Evolutionary conservation across 2,888 invertebrate genomes (phyloP).

Genomic region (Drosophila tanythrix): DNA sequence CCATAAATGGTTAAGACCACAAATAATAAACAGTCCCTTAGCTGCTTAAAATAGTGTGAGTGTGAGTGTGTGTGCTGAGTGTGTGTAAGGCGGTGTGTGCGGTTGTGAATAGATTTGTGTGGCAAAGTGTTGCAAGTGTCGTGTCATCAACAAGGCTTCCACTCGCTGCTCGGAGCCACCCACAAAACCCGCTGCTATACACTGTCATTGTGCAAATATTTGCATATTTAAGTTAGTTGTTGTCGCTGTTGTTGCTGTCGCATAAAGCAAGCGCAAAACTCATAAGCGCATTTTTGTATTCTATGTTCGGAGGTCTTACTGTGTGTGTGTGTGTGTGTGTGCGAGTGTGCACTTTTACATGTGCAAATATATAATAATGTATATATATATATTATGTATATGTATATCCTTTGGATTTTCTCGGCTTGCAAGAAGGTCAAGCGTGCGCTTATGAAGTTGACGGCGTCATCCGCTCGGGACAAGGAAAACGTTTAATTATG

Average conservation of each 20-base stretch:
- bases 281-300: constrained; percentile 76
- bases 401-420: constrained; percentile 49
- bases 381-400: constrained; percentile 1
- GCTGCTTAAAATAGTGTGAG: constrained; percentile 33
- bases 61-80: constrained; percentile 3
- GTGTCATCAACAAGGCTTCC: constrained; percentile 68
- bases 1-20: constrained; percentile 56
- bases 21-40: constrained; percentile 55
- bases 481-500: constrained; percentile 76
- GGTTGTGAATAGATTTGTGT: constrained; percentile 16
- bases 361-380: constrained; percentile 3
- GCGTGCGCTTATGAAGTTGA: constrained; percentile 69
- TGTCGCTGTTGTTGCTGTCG: constrained; percentile 37
- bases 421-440: constrained; percentile 67
- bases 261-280: constrained; percentile 70
- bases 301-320: constrained; percentile 13
- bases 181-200: constrained; percentile 16
- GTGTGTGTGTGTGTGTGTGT: constrained; percentile 15
- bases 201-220: constrained; percentile 77
- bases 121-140: constrained; percentile 60
- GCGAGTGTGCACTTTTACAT: constrained; percentile 7
- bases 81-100: neutral
- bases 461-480: constrained; percentile 44
- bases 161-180: constrained; percentile 1
- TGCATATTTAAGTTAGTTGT: constrained; percentile 76